Base-by-base conservation (phyloP, 1,140 invertebrate species). In the Drosophila baimaii region DNA sequence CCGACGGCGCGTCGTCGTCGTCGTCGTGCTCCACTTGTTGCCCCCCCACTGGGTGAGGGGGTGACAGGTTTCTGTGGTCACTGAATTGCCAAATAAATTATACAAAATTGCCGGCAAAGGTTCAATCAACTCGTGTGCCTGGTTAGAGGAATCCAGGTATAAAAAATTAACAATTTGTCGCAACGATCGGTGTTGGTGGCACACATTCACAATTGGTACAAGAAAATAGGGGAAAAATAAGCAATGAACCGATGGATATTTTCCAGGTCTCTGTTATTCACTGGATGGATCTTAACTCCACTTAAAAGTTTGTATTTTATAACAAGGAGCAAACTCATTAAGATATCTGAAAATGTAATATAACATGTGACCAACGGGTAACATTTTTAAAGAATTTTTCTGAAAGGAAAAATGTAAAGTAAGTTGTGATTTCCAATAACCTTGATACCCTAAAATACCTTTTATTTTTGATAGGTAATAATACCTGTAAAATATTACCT, bases 21-120 rank as follows among this genome's bases (percentile, higher is more conserved):
- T n/a, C 5, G 7, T 15, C 12, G 58, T 1, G 21, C 33, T 33
- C 19, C 29, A 57, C 49, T 57, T 58, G 66, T 69, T 55, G 66
- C 66, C 66, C 27, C 66, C 27, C 81, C 77, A 5, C 27, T 12
- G n/a, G 46, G n/a, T 12, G 55, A 70, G 59, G 81, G 66, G 59
- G 59, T 63, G 81, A 73, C 70, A 58, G 71, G 43, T 68, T 77
- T 51, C n/a, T 83, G 75, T 72, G 77, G 37, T 70, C 79, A 81
- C 33, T 77, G 77, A 85, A 81, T 69, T 85, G 81, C 81, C 81
- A 85, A 72, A 85, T 78, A 85, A 84, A 85, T 85, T 85, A 81
- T 77, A 78, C 73, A 69, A 70, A 79, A 66, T 74, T 79, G 76
- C 64, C 57, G 31, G 12, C 44, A 79, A 63, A 51, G 52, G 69